A percentile compares a stretch with the other conserved stretches of the same genome.
These are phyloP conservation scores for Ormia ochracea DNA, from an alignment of 2,888 invertebrate genomes.

Conservation along the genomic window DNA sequence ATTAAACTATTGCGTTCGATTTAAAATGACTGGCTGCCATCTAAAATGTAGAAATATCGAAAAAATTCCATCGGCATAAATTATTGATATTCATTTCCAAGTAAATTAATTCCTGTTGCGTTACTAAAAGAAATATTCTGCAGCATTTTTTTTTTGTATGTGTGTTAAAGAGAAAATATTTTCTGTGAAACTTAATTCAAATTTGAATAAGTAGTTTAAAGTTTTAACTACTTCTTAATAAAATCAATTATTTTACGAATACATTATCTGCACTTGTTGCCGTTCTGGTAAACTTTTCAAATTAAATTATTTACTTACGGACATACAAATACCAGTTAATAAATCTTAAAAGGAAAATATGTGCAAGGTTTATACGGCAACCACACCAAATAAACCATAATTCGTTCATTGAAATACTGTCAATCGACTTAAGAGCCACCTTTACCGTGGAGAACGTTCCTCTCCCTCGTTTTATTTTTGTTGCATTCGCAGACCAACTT, in stretches of 20 bases:
- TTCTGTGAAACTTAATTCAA: not conserved
- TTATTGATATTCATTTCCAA: too few species aligned
- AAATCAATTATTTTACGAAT: not conserved
- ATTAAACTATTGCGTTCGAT: too few species aligned
- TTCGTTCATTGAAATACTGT: not conserved
- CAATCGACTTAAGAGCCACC: not conserved
- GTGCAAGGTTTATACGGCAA: not conserved
- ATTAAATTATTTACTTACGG: not conserved
- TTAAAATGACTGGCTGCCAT: too few species aligned
- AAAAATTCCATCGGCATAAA: too few species aligned
- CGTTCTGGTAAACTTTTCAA: slow-evolving; percentile 10
- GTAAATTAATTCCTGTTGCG: not conserved
- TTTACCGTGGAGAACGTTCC: slow-evolving; percentile 14
- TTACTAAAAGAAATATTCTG: not conserved
- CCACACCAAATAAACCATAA: not conserved
- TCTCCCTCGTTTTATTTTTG: not conserved
- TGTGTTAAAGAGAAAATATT: not conserved
- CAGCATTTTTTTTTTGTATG: not conserved
- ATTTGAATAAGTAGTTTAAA: not conserved
- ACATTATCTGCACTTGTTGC: not conserved
- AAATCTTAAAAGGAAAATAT: slow-evolving; percentile 14
- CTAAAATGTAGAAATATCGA: too few species aligned
- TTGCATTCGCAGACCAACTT: slow-evolving; percentile 5
- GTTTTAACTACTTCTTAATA: not conserved
- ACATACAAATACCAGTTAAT: not conserved